Base-by-base conservation (phyloP, 30 jellyfish, hydroid and myxozoan genomes). In the Aurelia aurita complex sp. Pacific region DNA sequence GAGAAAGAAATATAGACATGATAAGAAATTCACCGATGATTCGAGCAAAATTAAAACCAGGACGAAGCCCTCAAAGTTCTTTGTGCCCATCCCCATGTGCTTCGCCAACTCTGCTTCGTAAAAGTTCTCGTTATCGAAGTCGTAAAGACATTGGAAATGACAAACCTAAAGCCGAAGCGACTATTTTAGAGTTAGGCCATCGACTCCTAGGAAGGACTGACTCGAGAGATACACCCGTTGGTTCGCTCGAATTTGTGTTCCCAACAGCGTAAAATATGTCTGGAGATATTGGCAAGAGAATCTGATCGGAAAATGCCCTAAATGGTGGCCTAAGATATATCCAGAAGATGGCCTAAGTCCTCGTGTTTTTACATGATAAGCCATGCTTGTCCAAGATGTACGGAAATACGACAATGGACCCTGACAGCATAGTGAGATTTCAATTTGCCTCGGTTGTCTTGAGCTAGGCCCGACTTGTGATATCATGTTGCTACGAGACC, bases 41-140 rank as follows among this genome's bases (percentile, higher is more conserved):
- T 8, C 57, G 52, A 0, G 7, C 66, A 1, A 60, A 43, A 34
- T 61, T 34, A 33, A 81, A 69, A 32, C 16, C 65, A 19, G 82
- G 38, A 64, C 40, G 82, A 9, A 73, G 82, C 64, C 76, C 93
- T 3, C 78, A 67, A 61, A 72, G 16, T 5, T 84, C 93, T 1
- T 1, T 62, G 35, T 84, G 87, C 38, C 81, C 84, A 1, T 84
- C 93, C 19, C 80, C 87, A 62, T 70, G 6, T 35, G 54, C n/a
- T 42, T 84, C 93, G 34, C 93, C 93, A 1, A 33, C 63, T 9
- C 19, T 84, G 53, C 16, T 84, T 19, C 81, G 93, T 17, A 84
- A 74, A 62, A 79, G 82, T 15, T 84, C 93, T 9, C 93, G 93
- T 36, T 72, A 84, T 33, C 74, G 87, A 63, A 36, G 42, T 46